Evolutionary conservation across 30 jellyfish, hydroid and myxozoan genomes (phyloP).

Genomic region (Hydractinia echinata): DNA sequence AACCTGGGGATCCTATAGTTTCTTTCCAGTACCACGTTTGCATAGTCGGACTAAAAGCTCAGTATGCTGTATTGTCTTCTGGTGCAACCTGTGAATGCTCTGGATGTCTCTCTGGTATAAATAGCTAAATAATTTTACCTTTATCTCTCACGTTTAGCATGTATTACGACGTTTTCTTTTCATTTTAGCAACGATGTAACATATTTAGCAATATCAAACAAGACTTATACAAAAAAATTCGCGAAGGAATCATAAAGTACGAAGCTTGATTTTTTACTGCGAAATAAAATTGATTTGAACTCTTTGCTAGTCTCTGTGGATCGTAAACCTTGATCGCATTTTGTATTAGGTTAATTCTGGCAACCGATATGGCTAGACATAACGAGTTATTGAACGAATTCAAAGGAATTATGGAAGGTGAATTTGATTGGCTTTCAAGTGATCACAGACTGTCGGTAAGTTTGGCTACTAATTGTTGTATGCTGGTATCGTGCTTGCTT

Average conservation of each 20-base stretch:
- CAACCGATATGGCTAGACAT: conserved; percentile 98
- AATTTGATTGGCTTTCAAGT: conserved; percentile 60
- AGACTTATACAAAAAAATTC: conserved; percentile 74
- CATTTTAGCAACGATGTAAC: conserved; percentile 74
- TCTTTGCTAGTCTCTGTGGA: not conserved
- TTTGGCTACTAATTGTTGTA: not conserved
- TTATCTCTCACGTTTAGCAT: not conserved
- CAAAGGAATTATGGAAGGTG: conserved; percentile 60
- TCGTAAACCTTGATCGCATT: not conserved
- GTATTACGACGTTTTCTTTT: no score
- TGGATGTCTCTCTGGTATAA: no score
- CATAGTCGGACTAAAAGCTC: no score
- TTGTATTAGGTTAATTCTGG: conserved; percentile 71
- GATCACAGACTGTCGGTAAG: conserved; percentile 78
- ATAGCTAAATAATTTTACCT: no score
- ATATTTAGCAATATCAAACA: conserved; percentile 65
- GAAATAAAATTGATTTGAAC: not conserved
- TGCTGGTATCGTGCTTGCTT: not conserved
- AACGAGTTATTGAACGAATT: conserved; percentile 67
- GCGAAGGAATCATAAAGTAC: conserved; percentile 92
- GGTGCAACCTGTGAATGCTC: no score
- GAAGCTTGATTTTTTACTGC: not conserved
- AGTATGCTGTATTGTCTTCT: no score
- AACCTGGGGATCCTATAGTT: no score
- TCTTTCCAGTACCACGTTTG: no score